phyloP scores from a whole-genome alignment of 2,888 invertebrate species.

The Platycheirus rosarum region DNA sequence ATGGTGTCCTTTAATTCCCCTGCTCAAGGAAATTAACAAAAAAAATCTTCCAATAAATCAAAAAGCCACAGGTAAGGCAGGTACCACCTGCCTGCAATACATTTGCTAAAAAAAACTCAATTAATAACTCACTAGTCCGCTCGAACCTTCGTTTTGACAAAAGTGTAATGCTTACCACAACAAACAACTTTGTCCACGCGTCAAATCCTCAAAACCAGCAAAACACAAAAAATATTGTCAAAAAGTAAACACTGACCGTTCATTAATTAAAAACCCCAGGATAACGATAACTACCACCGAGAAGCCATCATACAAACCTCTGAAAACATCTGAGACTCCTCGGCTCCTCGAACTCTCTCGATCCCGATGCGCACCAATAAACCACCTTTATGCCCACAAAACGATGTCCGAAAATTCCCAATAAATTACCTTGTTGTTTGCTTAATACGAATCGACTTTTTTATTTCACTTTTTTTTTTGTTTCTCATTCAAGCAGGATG shows the following conservation, averaged over 20 bases:
- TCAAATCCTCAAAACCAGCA: constrained; percentile 41
- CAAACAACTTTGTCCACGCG: constrained; percentile 67
- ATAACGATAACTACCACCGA: constrained; percentile 12
- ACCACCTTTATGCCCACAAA: constrained; percentile 54
- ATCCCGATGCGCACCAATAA: constrained; percentile 61
- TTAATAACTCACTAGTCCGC: constrained; percentile 22
- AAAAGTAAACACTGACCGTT: constrained; percentile 33
- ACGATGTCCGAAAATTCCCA: constrained; percentile 49
- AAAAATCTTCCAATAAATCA: no score
- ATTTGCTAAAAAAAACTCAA: constrained; percentile 6
- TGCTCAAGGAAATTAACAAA: no score
- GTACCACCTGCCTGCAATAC: no score
- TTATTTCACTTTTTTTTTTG: neutral
- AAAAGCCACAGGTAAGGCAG: no score
- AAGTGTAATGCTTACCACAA: constrained; percentile 63
- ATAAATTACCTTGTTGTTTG: constrained; percentile 69
- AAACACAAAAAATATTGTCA: neutral
- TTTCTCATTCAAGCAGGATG: constrained; percentile 33
- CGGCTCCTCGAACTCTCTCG: constrained; percentile 22
- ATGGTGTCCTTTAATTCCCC: no score
- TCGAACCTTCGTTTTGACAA: constrained; percentile 27
- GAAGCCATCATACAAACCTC: constrained; percentile 13
- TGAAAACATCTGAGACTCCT: constrained; percentile 16
- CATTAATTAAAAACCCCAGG: constrained; percentile 67
- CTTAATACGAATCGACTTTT: constrained; percentile 56